Evolutionary conservation across 2,888 invertebrate genomes (phyloP).

Genomic region (Oscheius sp.): DNA sequence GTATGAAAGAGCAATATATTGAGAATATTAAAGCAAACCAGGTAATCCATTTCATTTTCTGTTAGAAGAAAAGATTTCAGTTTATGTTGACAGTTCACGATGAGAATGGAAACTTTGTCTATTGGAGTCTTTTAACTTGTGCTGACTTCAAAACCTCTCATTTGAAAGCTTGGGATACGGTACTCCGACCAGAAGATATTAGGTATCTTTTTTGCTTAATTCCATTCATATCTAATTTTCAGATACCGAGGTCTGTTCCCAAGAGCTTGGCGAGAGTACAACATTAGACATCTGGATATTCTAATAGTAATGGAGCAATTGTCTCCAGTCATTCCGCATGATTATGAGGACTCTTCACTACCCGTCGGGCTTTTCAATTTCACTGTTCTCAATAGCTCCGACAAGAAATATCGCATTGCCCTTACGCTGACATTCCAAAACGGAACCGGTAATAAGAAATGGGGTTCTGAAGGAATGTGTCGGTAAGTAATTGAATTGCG

Average conservation of each 20-base stretch:
- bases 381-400: conserved; percentile 79
- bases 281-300: conserved; percentile 82
- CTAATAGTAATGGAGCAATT: conserved; percentile 85
- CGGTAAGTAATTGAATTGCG: conserved; percentile 31
- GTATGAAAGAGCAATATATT: conserved; percentile 85
- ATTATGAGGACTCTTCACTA: conserved; percentile 89
- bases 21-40: conserved; percentile 52
- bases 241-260: conserved; percentile 82
- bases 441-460: conserved; percentile 77
- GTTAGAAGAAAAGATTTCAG: conserved; percentile 25
- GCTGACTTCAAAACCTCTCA: conserved; percentile 36
- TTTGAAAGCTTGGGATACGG: conserved; percentile 33
- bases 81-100: conserved; percentile 48
- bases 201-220: not conserved
- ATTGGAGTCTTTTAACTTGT: conserved; percentile 41
- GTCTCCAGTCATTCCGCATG: conserved; percentile 89
- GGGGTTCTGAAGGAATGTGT: conserved; percentile 48
- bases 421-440: conserved; percentile 90
- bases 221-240: not conserved
- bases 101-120: conserved; percentile 34
- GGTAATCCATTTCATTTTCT: conserved; percentile 1
- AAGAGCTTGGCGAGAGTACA: conserved; percentile 88
- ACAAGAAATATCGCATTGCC: conserved; percentile 76
- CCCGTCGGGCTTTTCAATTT: conserved; percentile 89
- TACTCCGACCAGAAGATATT: conserved; percentile 31